Evolutionary conservation across 2,888 invertebrate genomes (phyloP), one percentile per base, ranked within the genome.

Genomic region (Pyrochroa serraticornis): DNA sequence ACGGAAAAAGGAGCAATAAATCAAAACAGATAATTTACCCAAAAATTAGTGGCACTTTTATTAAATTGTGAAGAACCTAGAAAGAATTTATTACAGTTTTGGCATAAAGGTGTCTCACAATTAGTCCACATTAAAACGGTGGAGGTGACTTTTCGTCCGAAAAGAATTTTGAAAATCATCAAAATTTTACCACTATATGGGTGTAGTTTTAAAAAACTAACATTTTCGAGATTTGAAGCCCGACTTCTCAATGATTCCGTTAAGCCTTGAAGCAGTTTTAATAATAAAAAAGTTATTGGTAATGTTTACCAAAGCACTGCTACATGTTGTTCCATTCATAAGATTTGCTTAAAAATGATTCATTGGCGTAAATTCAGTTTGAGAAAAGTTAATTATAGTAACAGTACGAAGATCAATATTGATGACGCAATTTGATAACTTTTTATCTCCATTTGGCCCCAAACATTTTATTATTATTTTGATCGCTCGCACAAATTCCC

Each of bases 241-340:
- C n/a, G n/a, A n/a, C n/a, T n/a, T n/a, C n/a, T n/a, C n/a, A n/a
- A n/a, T n/a, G n/a, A n/a, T n/a, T n/a, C n/a, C n/a, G n/a, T 9
- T 10, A 35, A 35, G 10, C 36, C 36, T 3, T 35, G 10, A 37
- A 10, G 9, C 13, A 37, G 7, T 9, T 3, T 10, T n/a, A 13
- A n/a, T 13, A 37, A 37, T 13, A n/a, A 7, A 37, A 10, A 37
- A n/a, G 10, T 37, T 7, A 8, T 37, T 37, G 13, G 10, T 32
- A 31, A 13, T 32, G 31, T 43, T 32, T 43, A 12, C 34, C 13
- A 34, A 22, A 44, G 6, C 3, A 44, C 7, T 31, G 32, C 13
- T 2, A 30, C 34, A 32, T 33, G 31, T 9, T 31, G 32, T 43
- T 33, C 31, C 44, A 44, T 44, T 44, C 44, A 44, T 44, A 44